phyloP scores from a whole-genome alignment of 2,113 vertebrate species.

The Melanocharis versteri region DNA sequence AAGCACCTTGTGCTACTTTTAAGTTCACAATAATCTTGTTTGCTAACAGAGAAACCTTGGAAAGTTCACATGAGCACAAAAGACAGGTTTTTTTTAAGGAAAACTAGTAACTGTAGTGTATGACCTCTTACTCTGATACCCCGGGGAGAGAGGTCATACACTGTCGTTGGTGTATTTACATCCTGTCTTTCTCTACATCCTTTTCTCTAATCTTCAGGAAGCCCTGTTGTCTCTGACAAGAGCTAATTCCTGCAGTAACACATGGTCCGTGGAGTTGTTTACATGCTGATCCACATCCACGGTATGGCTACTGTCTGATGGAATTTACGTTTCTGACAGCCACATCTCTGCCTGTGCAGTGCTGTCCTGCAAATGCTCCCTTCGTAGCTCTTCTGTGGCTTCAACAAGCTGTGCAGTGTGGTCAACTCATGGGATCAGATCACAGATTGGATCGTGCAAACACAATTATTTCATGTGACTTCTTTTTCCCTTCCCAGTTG shows the following conservation, averaged over 20 bases:
- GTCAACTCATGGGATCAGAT: background rate
- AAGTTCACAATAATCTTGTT: background rate
- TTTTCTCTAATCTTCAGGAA: slow-evolving; percentile 3
- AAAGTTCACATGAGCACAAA: background rate
- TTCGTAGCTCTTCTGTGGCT: background rate
- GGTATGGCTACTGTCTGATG: background rate
- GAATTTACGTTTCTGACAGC: background rate
- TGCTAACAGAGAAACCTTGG: background rate
- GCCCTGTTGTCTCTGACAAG: background rate
- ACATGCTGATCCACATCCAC: background rate
- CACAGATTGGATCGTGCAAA: background rate
- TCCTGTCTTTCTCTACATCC: background rate
- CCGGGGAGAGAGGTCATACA: background rate
- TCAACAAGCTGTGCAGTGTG: background rate
- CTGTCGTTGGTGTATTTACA: rapidly evolving
- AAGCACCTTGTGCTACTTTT: background rate
- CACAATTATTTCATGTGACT: background rate
- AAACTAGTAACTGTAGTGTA: background rate
- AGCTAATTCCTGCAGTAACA: background rate
- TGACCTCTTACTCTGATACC: background rate
- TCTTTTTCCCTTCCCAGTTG: background rate
- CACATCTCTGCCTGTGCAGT: rapidly evolving
- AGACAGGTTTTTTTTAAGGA: background rate
- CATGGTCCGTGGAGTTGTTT: background rate
- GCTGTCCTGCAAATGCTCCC: background rate